phyloP scores from a whole-genome alignment of 2,113 vertebrate genomes.

The Dasyornis broadbenti region DNA sequence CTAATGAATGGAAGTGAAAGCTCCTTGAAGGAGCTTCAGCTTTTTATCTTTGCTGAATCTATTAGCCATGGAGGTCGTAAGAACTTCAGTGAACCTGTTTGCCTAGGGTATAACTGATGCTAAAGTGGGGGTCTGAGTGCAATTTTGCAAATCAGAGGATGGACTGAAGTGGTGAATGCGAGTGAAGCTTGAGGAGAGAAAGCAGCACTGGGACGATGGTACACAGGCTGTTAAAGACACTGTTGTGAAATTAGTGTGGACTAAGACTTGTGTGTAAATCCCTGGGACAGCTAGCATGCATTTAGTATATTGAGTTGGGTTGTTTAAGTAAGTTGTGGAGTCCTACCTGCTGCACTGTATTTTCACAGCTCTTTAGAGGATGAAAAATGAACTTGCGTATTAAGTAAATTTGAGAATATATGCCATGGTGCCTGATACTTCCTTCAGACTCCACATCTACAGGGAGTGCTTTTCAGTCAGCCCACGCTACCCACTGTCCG shows the following conservation, averaged over 20 bases:
- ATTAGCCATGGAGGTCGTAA: background rate
- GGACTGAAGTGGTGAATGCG: background rate
- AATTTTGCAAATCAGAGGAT: background rate
- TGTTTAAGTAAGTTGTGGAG: background rate
- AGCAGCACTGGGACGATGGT: background rate
- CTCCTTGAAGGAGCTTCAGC: background rate
- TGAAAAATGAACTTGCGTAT: background rate
- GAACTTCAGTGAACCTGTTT: background rate
- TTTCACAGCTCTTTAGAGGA: background rate
- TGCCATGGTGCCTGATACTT: background rate
- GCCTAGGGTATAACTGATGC: background rate
- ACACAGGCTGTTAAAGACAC: background rate
- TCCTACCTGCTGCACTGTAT: background rate
- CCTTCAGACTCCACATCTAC: background rate
- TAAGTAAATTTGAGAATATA: background rate
- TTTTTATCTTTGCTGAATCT: background rate
- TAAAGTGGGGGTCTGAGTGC: background rate
- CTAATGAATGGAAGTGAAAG: background rate
- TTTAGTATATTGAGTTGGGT: background rate
- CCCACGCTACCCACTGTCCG: background rate
- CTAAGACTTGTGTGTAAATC: background rate
- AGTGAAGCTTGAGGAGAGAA: background rate
- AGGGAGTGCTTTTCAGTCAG: background rate
- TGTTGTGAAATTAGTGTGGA: background rate
- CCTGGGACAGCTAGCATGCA: background rate